These are phyloP conservation scores for Chondrosia reniformis DNA, from an alignment of 37 sponge, comb jelly and placozoan genomes.

Conservation along the genomic window DNA sequence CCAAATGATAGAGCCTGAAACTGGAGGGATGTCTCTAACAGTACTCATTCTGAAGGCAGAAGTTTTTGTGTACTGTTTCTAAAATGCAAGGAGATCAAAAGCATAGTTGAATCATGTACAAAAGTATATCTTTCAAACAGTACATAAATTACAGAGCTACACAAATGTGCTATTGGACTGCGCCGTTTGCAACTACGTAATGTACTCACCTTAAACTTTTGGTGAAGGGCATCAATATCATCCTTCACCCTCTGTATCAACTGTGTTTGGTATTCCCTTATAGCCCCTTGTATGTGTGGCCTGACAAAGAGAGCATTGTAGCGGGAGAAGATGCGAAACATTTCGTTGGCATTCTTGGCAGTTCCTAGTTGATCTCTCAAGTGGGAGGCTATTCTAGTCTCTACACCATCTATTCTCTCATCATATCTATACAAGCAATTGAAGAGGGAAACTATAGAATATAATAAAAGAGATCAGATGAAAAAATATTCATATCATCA, in stretches of 20 bases:
- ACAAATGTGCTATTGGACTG: neutral
- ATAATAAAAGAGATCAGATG: neutral
- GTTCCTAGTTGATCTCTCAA: slow-evolving; percentile 99
- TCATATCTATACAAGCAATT: slow-evolving; percentile 65
- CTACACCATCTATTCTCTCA: slow-evolving; percentile 95
- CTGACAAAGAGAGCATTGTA: slow-evolving; percentile 98
- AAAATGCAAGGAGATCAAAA: neutral
- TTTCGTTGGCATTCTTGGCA: slow-evolving; percentile 98
- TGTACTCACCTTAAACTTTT: slow-evolving; percentile 88
- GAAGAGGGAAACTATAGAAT: neutral
- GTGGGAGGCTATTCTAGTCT: slow-evolving; percentile 92
- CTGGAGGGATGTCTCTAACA: slow-evolving; percentile 89
- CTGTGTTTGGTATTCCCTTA: slow-evolving; percentile 98
- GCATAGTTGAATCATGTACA: neutral
- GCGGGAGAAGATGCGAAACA: slow-evolving; percentile 98
- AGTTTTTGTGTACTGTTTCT: slow-evolving; percentile 89
- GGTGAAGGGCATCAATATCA: slow-evolving; percentile 94
- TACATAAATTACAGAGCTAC: neutral
- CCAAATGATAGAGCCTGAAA: slow-evolving; percentile 98
- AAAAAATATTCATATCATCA: neutral
- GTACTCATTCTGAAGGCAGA: slow-evolving; percentile 71
- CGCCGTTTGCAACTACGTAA: neutral
- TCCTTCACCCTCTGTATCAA: slow-evolving; percentile 98
- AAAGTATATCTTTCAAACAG: neutral
- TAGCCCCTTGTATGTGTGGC: slow-evolving; percentile 96